Base-by-base conservation (phyloP, 1,140 invertebrate species). In the Formica exsecta region DNA sequence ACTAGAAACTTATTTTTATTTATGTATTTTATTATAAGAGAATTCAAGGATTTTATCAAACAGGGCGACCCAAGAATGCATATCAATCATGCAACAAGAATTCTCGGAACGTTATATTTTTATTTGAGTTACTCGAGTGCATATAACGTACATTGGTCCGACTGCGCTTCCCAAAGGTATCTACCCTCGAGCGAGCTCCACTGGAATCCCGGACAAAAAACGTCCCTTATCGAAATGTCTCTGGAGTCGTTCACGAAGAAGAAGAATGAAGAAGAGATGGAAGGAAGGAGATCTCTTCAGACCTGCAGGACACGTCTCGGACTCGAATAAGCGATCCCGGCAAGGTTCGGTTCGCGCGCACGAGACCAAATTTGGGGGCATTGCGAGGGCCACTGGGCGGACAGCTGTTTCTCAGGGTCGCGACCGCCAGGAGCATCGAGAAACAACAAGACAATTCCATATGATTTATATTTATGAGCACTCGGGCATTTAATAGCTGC, bases 391-490 rank as follows among this genome's bases (percentile, higher is more conserved):
- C 76, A 62, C 75, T 83, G 85, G 79, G 89, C 65, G 90, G 91
- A 91, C 92, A 92, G 91, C 87, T 93, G 92, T 91, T 92, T 92
- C 75, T 88, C 87, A 91, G 88, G 90, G 89, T 85, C 89, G 86
- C 57, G 89, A 61, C 64, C 85, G 83, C 80, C 80, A 66, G 68
- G 44, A 85, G 85, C 86, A 81, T 62, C 84, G 79, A 83, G 65
- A 70, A 91, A 62, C 91, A 91, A 90, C 86, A 89, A 92, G 88
- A 91, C 92, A 90, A 90, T 92, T 85, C 87, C 77, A 25, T 92
- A 92, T 93, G 91, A 93, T 92, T 92, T 92, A 92, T 93, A 92
- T 91, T 92, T 90, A 90, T 89, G 89, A 89, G 89, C 88, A 70
- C 57, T 64, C 80, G 65, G 75, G 86, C 88, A 74, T 90, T 90